Base-by-base conservation (phyloP, 2,888 invertebrate genomes). In the Lepidonotus clava region DNA sequence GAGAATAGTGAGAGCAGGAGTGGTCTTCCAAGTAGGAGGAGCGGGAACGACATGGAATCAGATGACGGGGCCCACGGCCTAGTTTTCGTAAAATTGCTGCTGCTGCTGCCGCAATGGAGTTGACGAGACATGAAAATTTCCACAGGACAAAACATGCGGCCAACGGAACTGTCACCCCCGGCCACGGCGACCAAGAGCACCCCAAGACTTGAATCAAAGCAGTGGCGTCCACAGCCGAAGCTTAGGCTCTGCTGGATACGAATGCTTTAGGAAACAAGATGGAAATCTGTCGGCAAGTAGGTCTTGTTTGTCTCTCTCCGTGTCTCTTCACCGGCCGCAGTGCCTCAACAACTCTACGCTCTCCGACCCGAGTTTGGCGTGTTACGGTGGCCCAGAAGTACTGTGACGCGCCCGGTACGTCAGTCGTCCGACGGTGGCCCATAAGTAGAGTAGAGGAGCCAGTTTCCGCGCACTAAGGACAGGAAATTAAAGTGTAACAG, bases 101-200 rank as follows among this genome's bases (percentile, higher is more conserved):
- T 34, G 71, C 71, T 38, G n/a, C n/a, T n/a, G n/a, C n/a, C n/a
- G n/a, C n/a, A n/a, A n/a, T n/a, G n/a, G n/a, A n/a, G n/a, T 71
- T 34, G 38, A 38, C 38, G 38, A 71, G 4, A 71, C 36, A 71
- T 71, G 71, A 71, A 71, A 71, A n/a, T 71, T 34, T 71, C 71
- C 71, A 71, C 71, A 32, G 71, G 36, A 71, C 71, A 71, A 71
- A 71, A 71, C 71, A 71, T 71, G 71, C 71, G 38, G 71, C 18
- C 38, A 71, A 38, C 38, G 71, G 71, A 71, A 32, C 36, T 71
- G 71, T 71, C 71, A 71, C 34, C 71, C 38, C 71, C 38, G 5
- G 34, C 18, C 21, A 71, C n/a, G 18, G 38, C 21, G 71, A 71
- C 71, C 36, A 34, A 34, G 71, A 71, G 38, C 71, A 71, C 71